These are phyloP conservation scores for Taphrorychus bicolor DNA, from an alignment of 2,888 invertebrate species.

Conservation along the genomic window DNA sequence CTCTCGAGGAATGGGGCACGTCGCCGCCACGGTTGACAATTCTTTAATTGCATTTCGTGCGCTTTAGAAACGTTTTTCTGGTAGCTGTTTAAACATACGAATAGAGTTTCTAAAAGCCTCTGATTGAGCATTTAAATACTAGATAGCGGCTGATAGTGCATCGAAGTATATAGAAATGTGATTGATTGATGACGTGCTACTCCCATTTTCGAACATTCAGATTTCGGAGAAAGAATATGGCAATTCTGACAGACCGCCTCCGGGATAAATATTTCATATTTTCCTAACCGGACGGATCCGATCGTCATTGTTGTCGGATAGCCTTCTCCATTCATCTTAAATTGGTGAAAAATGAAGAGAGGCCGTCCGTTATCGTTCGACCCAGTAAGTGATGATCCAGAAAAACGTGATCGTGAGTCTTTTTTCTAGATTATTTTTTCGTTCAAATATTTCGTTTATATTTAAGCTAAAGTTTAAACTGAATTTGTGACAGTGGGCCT, in stretches of 20 bases:
- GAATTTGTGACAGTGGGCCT: too few species aligned
- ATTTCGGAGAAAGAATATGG: constrained; percentile 30
- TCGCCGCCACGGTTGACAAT: constrained; percentile 20
- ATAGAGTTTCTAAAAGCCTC: too few species aligned
- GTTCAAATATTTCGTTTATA: too few species aligned
- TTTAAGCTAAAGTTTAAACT: too few species aligned
- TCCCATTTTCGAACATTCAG: constrained; percentile 42
- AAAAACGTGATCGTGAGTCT: too few species aligned
- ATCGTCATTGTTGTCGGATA: constrained; percentile 36
- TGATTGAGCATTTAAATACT: too few species aligned
- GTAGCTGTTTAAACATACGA: too few species aligned
- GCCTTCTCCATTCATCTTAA: constrained; percentile 35
- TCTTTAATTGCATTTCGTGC: constrained; percentile 28
- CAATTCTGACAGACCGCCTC: constrained; percentile 19
- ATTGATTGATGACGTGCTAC: background rate
- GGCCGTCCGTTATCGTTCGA: constrained; percentile 1
- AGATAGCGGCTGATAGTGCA: too few species aligned
- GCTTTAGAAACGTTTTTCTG: background rate
- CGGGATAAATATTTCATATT: constrained; percentile 38
- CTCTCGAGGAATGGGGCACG: constrained; percentile 25
- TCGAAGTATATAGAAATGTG: background rate
- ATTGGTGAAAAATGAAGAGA: constrained; percentile 36
- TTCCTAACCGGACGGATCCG: constrained; percentile 26
- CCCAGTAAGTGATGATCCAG: too few species aligned
- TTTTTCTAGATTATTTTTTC: too few species aligned